phyloP scores from a whole-genome alignment of 2,113 vertebrate genomes.

The Ceyx melanurus region DNA sequence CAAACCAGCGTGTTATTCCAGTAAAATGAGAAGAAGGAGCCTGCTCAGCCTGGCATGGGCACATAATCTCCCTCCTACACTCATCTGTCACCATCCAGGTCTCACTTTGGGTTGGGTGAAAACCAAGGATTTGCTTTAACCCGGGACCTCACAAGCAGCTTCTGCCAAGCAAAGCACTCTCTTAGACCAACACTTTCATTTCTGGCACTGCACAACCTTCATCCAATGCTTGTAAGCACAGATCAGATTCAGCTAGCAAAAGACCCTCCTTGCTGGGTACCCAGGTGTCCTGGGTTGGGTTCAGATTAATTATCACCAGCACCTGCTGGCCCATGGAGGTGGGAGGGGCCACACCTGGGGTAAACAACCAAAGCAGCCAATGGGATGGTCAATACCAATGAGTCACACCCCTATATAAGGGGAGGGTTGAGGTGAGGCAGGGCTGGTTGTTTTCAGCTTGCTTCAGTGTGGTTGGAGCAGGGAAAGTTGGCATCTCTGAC shows the following conservation, averaged over 20 bases:
- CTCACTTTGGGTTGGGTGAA: accelerated
- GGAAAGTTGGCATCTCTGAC: too few relatives aligned
- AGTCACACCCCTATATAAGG: too few relatives aligned
- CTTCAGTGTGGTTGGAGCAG: too few relatives aligned
- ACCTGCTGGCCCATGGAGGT: too few relatives aligned
- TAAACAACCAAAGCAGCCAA: too few relatives aligned
- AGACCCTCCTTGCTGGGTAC: neutral
- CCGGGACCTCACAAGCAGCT: neutral
- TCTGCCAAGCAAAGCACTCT: neutral
- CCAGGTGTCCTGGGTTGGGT: too few relatives aligned
- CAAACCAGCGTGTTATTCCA: accelerated
- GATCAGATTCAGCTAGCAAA: accelerated
- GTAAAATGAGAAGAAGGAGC: neutral
- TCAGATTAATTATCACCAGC: too few relatives aligned
- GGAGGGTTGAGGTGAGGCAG: too few relatives aligned
- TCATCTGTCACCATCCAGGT: neutral
- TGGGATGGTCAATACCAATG: too few relatives aligned
- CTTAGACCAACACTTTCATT: neutral
- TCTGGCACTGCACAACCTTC: neutral
- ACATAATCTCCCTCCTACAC: neutral
- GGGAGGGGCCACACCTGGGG: too few relatives aligned
- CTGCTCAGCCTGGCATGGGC: neutral
- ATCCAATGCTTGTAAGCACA: neutral
- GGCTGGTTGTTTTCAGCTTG: too few relatives aligned
- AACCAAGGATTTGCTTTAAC: neutral